Evolutionary conservation across 2,113 vertebrate genomes (phyloP).

Genomic region (Sorex araneus): DNA sequence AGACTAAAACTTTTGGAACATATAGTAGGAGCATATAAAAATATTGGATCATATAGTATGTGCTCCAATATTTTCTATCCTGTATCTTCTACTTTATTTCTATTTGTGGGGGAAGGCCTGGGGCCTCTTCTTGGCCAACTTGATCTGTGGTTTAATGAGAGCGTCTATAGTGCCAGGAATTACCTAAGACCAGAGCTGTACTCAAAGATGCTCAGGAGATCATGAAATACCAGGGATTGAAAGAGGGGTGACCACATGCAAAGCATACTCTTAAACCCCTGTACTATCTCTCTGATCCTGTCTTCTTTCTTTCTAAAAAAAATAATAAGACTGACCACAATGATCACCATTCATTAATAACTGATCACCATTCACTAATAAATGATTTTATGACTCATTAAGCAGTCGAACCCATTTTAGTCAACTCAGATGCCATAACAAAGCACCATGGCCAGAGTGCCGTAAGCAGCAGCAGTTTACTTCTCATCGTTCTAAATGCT

Average conservation of each 20-base stretch:
- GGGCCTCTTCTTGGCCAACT: no score
- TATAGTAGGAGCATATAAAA: background rate
- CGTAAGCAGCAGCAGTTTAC: background rate
- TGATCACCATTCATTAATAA: background rate
- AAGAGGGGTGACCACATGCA: no score
- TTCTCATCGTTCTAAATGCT: background rate
- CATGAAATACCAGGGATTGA: no score
- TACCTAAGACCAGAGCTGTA: no score
- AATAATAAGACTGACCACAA: background rate
- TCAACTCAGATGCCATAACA: background rate
- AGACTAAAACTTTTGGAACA: no score
- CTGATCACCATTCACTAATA: background rate
- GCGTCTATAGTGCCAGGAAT: no score
- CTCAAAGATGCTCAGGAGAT: no score
- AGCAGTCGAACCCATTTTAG: background rate
- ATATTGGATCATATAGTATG: background rate
- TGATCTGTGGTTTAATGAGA: background rate
- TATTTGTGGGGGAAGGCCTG: no score
- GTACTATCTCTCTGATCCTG: no score
- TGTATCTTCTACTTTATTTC: background rate
- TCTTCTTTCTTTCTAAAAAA: no score
- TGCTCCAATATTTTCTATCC: slow-evolving; percentile 1
- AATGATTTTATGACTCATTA: background rate
- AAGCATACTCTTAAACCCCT: no score
- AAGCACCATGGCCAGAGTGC: background rate